These are phyloP conservation scores for Dryomyza anilis DNA, from an alignment of 2,888 invertebrate genomes.

Conservation along the genomic window DNA sequence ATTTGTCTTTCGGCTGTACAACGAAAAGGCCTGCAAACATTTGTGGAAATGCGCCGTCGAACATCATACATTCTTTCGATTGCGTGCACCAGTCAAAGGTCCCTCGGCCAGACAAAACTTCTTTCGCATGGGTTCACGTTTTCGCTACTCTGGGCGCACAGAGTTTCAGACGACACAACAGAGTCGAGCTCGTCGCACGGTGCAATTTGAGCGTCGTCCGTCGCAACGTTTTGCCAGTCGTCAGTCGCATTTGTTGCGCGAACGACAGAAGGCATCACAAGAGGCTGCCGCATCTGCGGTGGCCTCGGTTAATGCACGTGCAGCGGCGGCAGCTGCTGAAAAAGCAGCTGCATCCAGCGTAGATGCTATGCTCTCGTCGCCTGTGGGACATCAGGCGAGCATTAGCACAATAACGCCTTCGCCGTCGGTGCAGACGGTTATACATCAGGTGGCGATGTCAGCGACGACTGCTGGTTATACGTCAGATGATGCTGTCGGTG, in stretches of 20 bases:
- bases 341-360: slow-evolving; percentile 39
- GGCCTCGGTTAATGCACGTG: slow-evolving; percentile 50
- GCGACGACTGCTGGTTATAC: no score
- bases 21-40: slow-evolving; percentile 98
- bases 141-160: slow-evolving; percentile 89
- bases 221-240: slow-evolving; percentile 95
- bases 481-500: no score
- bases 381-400: slow-evolving; percentile 37
- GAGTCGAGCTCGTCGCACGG: slow-evolving; percentile 87
- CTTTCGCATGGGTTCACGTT: slow-evolving; percentile 97
- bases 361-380: slow-evolving; percentile 47
- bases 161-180: slow-evolving; percentile 96
- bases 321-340: slow-evolving; percentile 47
- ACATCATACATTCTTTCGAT: slow-evolving; percentile 97
- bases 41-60: slow-evolving; percentile 99
- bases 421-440: slow-evolving; percentile 59
- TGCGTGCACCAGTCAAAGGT: slow-evolving; percentile 86
- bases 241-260: slow-evolving; percentile 85
- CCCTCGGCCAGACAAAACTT: slow-evolving; percentile 92
- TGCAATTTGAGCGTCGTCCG: slow-evolving; percentile 94
- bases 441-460: slow-evolving; percentile 55
- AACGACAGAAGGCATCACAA: slow-evolving; percentile 67
- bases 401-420: slow-evolving; percentile 51
- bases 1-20: slow-evolving; percentile 94
- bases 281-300: slow-evolving; percentile 54